These are phyloP conservation scores for Zeuzera pyrina DNA, from an alignment of 2,888 invertebrate species.

Conservation along the genomic window DNA sequence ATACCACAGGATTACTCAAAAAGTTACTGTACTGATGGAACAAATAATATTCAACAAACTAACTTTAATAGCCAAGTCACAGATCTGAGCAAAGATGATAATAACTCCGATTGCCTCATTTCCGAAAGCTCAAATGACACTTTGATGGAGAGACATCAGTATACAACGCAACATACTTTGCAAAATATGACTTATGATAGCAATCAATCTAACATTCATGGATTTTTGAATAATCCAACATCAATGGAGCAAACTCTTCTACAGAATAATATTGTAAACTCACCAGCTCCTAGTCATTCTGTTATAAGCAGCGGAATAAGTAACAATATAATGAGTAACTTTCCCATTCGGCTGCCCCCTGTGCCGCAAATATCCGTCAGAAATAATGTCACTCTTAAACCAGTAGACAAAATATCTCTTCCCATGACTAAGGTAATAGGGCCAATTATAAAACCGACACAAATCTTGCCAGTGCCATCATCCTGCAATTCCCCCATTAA, in stretches of 20 bases:
- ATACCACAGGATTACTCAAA: slow-evolving; percentile 47
- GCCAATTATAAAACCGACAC: slow-evolving; percentile 57
- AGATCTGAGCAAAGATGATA: slow-evolving; percentile 55
- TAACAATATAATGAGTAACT: slow-evolving; percentile 58
- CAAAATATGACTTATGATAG: slow-evolving; percentile 38
- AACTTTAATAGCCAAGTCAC: slow-evolving; percentile 38
- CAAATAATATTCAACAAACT: slow-evolving; percentile 28
- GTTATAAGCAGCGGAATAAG: slow-evolving; percentile 35
- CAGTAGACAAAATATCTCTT: slow-evolving; percentile 49
- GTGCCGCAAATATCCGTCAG: slow-evolving; percentile 40
- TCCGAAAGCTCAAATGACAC: slow-evolving; percentile 50
- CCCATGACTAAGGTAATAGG: slow-evolving; percentile 50
- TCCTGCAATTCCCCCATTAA: slow-evolving; percentile 55
- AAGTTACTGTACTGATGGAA: slow-evolving; percentile 34
- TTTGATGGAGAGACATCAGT: slow-evolving; percentile 46
- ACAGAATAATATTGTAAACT: slow-evolving; percentile 39
- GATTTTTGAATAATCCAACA: slow-evolving; percentile 42
- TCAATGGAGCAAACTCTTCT: slow-evolving; percentile 46
- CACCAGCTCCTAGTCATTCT: slow-evolving; percentile 41
- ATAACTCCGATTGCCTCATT: slow-evolving; percentile 53
- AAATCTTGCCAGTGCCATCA: slow-evolving; percentile 56
- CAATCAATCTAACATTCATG: slow-evolving; percentile 42
- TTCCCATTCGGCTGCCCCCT: slow-evolving; percentile 52
- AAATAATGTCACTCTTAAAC: slow-evolving; percentile 53
- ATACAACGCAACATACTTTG: slow-evolving; percentile 33